Evolutionary conservation across 2,888 invertebrate species (phyloP), one percentile per base, ranked within the genome.

Genomic region (Melanostoma mellinum): DNA sequence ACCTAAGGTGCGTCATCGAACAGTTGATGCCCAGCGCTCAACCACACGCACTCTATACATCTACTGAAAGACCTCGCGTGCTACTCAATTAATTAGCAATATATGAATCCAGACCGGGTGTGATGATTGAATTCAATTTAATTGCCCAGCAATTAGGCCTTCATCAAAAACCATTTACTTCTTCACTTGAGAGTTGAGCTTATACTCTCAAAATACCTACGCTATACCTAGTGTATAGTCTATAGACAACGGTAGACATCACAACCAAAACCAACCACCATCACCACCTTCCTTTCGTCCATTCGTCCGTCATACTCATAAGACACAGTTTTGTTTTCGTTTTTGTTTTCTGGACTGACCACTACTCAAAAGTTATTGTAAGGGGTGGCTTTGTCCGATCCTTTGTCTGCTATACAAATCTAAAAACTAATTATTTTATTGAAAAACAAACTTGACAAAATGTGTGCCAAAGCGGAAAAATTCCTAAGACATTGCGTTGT

Each of bases 41-140:
- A 78, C 82, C 78, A 40, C 73, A 69, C 73, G 52, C 72, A 72
- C 60, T 76, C 42, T 33, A 61, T 44, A 44, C 20, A 20, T 20
- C 20, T 20, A 20, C 33, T 56, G 61, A 8, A 38, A 38, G 71
- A 81, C 48, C 61, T 63, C 78, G 53, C 69, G 50, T 20, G 20
- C 65, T 74, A 79, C 79, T 84, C 74, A 79, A 84, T 84, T 79
- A 84, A 84, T 84, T 79, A 79, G 79, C 84, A 65, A 84, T 84
- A 79, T 69, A 65, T 60, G 42, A 79, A 63, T 69, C 69, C 63
- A 65, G 53, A 30, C 46, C 42, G 46, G 30, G 67, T 10, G 38
- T 36, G 79, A 84, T 85, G 85, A 85, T 85, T 85, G 85, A 85
- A 72, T 85, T 85, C 72, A 80, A 80, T 85, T 85, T 85, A 76